Percentiles rank a stretch among this genome's conserved stretches.
Conservation (phyloP, 2,113 vertebrate species). For the Illadopsis cleaveri region DNA sequence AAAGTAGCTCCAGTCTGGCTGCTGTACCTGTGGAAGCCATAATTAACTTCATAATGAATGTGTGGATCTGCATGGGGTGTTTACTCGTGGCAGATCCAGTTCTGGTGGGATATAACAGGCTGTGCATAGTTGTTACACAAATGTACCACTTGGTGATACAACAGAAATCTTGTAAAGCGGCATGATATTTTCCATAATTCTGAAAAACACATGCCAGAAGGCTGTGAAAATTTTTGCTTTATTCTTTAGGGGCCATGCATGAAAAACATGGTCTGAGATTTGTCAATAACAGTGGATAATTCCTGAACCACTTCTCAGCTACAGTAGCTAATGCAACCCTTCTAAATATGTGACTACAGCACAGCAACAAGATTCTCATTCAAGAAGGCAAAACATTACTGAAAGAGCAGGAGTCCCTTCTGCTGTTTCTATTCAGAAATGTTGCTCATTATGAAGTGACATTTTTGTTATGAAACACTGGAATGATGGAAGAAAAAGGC, state of each 20-base stretch:
- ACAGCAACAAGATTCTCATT: not conserved
- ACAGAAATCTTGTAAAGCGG: rapidly evolving
- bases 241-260: not conserved
- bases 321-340: not conserved
- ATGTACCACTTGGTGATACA: not conserved
- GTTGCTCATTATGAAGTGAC: not conserved
- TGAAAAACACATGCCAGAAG: not conserved
- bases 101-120: not conserved
- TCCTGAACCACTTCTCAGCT: not conserved
- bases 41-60: not conserved
- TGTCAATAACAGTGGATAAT: not conserved
- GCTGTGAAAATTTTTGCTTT: not conserved
- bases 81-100: not conserved
- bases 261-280: not conserved
- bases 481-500: not conserved
- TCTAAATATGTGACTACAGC: not conserved
- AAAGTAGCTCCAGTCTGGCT: not conserved
- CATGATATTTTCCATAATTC: not conserved
- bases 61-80: not conserved
- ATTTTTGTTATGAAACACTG: not conserved
- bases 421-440: not conserved
- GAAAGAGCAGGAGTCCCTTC: not conserved
- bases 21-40: not conserved
- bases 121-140: not conserved
- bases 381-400: not conserved